Evolutionary conservation across 2,888 invertebrate genomes (phyloP).

Genomic region (Eugnorisma glareosa): DNA sequence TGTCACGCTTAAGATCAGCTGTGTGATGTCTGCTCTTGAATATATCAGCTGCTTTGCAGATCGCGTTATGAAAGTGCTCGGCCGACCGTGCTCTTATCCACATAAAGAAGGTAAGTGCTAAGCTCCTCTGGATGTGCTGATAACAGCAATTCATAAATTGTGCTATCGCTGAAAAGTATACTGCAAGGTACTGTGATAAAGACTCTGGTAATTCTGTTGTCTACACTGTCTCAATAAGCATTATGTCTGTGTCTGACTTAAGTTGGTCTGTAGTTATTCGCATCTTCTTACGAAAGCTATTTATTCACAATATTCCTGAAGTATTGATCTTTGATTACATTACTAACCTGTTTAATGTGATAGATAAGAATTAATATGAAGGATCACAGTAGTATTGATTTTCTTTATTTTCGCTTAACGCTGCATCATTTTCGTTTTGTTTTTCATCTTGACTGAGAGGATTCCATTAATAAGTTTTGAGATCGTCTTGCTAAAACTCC

Average conservation of each 20-base stretch:
- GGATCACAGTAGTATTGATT: conserved; percentile 2
- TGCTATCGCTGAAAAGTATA: background rate
- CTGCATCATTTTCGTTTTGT: background rate
- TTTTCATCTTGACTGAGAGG: background rate
- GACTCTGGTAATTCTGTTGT: background rate
- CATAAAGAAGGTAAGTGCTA: conserved; percentile 40
- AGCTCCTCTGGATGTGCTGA: conserved; percentile 10
- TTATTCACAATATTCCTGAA: background rate
- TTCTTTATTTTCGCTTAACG: conserved; percentile 11
- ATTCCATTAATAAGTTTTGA: background rate
- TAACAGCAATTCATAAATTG: background rate
- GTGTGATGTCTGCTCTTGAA: conserved; percentile 36
- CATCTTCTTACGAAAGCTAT: conserved; percentile 1
- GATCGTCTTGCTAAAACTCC: background rate
- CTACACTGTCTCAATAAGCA: no score
- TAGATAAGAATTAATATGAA: background rate
- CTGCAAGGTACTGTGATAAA: background rate
- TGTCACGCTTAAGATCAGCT: background rate
- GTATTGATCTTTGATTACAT: conserved; percentile 17
- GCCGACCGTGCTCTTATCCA: conserved; percentile 27
- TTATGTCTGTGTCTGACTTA: conserved; percentile 15
- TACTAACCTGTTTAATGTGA: conserved; percentile 9
- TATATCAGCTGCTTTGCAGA: conserved; percentile 33
- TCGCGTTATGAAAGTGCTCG: conserved; percentile 33
- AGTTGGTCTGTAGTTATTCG: conserved; percentile 9